Evolutionary conservation across 2,888 invertebrate species (phyloP), one percentile per base, ranked within the genome.

Genomic region (Scaptomyza caliginosa): DNA sequence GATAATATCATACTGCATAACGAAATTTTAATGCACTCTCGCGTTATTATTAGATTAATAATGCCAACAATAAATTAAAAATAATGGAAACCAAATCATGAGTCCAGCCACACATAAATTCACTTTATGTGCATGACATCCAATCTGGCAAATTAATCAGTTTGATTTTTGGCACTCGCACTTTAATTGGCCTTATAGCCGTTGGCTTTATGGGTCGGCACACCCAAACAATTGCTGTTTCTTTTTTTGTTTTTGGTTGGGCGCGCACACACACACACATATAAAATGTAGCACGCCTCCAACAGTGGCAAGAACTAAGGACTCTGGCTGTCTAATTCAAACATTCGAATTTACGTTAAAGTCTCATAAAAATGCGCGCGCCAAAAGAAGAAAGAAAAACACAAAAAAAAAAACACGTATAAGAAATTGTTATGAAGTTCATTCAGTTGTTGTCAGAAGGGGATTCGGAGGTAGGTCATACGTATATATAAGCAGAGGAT

Each of bases 311-410:
- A 46, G 50, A 13, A 49, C 55, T 24, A 49, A 49, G 50, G 49
- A 51, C 66, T 50, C 40, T 17, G 23, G 40, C 42, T 45, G 56
- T 60, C 67, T 81, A 67, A 84, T 86, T 81, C 74, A 74, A 74
- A 59, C 73, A 77, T 74, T 74, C 51, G 77, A 63, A 70, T 76
- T 63, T 67, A 63, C 84, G 70, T 81, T 79, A 86, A 80, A 74
- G 59, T 69, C 78, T 67, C 73, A 84, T 81, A 81, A 84, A 84
- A 81, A 74, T 66, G 21, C 45, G 56, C 64, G 67, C 60, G 34
- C 32, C 19, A 51, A 67, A 67, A 55, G 36, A 26, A 54, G 64
- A 42, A 26, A n/a, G 42, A 39, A 36, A 30, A 38, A 52, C 46
- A 30, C 0, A 50, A 64, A 40, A 26, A 10, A 45, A 39, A 45